These are phyloP conservation scores for Bombus fervidus DNA, from an alignment of 1,140 invertebrate species.

Conservation along the genomic window DNA sequence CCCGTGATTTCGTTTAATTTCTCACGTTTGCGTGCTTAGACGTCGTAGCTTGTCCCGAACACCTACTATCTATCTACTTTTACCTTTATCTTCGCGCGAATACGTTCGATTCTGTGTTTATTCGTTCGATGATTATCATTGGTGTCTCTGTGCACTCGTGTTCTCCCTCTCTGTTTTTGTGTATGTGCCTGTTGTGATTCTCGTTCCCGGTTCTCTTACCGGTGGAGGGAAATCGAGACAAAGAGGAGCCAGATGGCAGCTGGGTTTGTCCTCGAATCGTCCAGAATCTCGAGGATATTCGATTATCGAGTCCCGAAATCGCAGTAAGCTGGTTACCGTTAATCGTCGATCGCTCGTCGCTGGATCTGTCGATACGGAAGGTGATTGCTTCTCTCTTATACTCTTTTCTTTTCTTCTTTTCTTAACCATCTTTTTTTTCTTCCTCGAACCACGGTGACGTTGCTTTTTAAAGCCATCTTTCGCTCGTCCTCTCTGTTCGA, in stretches of 20 bases:
- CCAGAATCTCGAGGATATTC: slow-evolving; percentile 13
- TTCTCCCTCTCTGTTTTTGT: background rate
- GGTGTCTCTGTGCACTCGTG: slow-evolving; percentile 7
- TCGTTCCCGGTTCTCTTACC: slow-evolving; percentile 25
- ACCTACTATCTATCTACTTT: background rate
- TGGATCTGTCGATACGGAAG: slow-evolving; percentile 23
- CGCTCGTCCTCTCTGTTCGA: background rate
- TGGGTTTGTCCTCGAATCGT: slow-evolving; percentile 9
- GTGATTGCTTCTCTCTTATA: slow-evolving; percentile 34
- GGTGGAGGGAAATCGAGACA: slow-evolving; percentile 29
- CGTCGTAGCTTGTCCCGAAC: background rate
- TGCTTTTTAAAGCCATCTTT: slow-evolving; percentile 32
- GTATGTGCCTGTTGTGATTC: background rate
- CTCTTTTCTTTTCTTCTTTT: background rate
- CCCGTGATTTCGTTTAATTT: background rate
- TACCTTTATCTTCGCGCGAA: background rate
- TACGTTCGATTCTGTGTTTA: background rate
- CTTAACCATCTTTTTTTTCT: background rate
- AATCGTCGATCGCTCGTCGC: slow-evolving; percentile 13
- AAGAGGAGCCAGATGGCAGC: slow-evolving; percentile 46
- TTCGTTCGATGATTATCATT: background rate
- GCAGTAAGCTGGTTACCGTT: slow-evolving; percentile 18
- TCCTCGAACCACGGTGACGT: background rate
- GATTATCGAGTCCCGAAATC: slow-evolving; percentile 1
- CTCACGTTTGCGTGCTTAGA: background rate